Conservation (phyloP, 2,113 vertebrate genomes). For the Hiodon tergisus region DNA sequence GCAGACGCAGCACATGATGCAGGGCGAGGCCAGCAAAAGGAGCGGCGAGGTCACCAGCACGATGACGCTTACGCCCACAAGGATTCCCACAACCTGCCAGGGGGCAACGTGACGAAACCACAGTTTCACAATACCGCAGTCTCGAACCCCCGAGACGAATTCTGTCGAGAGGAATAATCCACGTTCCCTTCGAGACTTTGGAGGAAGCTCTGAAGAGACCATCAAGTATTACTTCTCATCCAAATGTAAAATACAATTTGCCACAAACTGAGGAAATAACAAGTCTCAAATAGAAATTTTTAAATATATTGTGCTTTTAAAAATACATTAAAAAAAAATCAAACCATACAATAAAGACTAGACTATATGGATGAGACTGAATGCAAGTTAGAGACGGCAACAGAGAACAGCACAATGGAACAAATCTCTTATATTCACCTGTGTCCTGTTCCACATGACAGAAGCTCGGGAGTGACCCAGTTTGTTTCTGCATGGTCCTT, state of each 20-base stretch:
- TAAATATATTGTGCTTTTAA: not conserved
- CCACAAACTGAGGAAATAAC: no score
- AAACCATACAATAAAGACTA: not conserved
- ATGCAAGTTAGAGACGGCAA: not conserved
- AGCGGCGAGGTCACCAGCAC: conserved; percentile 88
- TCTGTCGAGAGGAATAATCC: no score
- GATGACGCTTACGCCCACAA: conserved; percentile 84
- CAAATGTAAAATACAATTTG: no score
- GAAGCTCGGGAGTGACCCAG: conserved; percentile 93
- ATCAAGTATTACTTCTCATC: no score
- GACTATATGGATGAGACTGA: not conserved
- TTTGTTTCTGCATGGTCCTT: conserved; percentile 92
- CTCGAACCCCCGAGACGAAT: no score
- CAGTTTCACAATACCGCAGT: no score
- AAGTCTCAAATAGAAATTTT: no score
- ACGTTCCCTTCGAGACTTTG: no score
- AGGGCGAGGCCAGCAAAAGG: conserved; percentile 87
- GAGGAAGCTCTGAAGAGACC: no score
- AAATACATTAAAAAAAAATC: not conserved
- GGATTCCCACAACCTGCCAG: conserved; percentile 88
- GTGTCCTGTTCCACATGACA: conserved; percentile 94
- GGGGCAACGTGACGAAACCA: not conserved
- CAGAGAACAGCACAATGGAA: not conserved
- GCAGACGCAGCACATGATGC: conserved; percentile 90
- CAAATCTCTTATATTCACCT: conserved; percentile 63